phyloP scores from a whole-genome alignment of 2,113 vertebrate species.

The Scomber scombrus region DNA sequence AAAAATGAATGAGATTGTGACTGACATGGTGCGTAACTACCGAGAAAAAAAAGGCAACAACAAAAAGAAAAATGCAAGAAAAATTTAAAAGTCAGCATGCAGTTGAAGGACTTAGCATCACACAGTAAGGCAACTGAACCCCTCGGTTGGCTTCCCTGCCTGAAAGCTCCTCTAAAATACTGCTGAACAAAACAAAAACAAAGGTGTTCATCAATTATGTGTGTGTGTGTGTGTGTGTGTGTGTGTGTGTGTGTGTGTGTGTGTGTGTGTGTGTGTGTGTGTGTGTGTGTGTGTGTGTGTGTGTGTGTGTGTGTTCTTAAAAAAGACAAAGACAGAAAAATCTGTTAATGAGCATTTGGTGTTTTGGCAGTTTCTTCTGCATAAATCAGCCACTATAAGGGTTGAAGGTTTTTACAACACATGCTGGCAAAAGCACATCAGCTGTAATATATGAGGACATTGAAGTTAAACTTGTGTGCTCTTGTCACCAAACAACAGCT shows the following conservation, averaged over 20 bases:
- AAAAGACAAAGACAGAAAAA: constrained; percentile 9
- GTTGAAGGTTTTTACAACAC: neutral
- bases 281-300: no score
- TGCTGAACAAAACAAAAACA: neutral
- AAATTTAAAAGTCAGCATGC: constrained; percentile 23
- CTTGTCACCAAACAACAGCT: neutral
- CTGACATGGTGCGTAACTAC: neutral
- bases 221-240: neutral
- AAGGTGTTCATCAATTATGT: neutral
- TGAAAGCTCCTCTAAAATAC: constrained; percentile 30
- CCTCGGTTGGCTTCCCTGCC: constrained; percentile 22
- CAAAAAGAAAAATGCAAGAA: neutral
- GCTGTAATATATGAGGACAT: neutral
- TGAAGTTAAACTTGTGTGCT: neutral
- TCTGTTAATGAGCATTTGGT: constrained; percentile 43
- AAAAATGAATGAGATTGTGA: neutral
- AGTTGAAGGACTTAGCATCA: constrained; percentile 20
- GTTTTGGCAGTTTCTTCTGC: constrained; percentile 55
- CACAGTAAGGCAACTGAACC: constrained; percentile 65
- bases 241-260: neutral
- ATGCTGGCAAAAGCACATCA: neutral
- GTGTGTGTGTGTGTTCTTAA: neutral
- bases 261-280: neutral
- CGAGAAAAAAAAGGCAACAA: constrained; percentile 43
- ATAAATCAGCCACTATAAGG: neutral